These are phyloP conservation scores for Mola mola DNA, from an alignment of 2,113 vertebrate genomes.

Conservation along the genomic window DNA sequence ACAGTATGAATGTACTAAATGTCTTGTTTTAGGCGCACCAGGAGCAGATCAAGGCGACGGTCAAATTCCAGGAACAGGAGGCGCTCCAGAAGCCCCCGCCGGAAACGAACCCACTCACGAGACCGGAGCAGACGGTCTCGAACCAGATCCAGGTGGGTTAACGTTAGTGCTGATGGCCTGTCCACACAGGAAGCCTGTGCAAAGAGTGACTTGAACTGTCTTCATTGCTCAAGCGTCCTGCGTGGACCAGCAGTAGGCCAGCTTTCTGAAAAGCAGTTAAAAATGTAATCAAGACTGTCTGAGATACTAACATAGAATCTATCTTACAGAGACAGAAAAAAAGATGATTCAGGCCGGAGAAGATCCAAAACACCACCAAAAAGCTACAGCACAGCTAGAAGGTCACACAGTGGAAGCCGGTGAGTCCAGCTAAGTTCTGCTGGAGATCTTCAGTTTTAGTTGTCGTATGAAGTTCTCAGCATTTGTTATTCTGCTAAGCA, in stretches of 20 bases:
- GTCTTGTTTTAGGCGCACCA: slow-evolving; percentile 82
- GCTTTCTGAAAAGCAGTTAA: too few species aligned
- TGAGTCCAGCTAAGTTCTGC: slow-evolving; percentile 48
- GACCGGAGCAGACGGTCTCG: slow-evolving; percentile 87
- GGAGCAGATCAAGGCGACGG: slow-evolving; percentile 89
- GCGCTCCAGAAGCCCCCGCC: slow-evolving; percentile 91
- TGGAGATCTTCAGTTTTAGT: neutral
- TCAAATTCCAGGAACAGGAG: slow-evolving; percentile 90
- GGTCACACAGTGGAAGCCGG: slow-evolving; percentile 93
- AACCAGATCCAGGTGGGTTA: slow-evolving; percentile 87
- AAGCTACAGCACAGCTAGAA: slow-evolving; percentile 94
- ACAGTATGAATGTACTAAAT: neutral
- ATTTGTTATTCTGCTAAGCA: slow-evolving; percentile 39
- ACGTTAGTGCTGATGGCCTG: neutral
- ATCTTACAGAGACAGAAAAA: slow-evolving; percentile 91
- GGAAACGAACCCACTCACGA: slow-evolving; percentile 87
- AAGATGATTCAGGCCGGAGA: slow-evolving; percentile 91
- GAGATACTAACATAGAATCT: neutral
- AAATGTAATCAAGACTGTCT: neutral
- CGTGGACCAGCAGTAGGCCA: too few species aligned
- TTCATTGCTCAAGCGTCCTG: neutral
- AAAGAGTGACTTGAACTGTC: too few species aligned
- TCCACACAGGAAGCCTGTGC: too few species aligned
- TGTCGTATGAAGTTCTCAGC: neutral
- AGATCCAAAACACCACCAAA: slow-evolving; percentile 96